Conservation (phyloP, 2,888 invertebrate genomes). For the Volucella zonaria region DNA sequence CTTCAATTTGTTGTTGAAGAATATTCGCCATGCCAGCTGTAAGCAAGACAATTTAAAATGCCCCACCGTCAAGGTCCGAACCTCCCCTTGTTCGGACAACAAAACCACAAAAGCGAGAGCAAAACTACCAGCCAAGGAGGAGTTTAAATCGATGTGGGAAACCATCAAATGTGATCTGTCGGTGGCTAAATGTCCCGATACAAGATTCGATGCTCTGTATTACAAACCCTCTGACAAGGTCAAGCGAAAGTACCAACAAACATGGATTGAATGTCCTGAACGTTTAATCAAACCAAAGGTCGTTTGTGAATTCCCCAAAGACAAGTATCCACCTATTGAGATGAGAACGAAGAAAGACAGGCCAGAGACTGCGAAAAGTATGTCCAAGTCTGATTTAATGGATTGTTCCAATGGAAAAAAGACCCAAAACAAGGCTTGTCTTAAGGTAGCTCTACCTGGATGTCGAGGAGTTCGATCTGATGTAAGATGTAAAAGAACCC, state of each 20-base stretch:
- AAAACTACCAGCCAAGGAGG: constrained; percentile 29
- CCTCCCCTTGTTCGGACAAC: constrained; percentile 25
- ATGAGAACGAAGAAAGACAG: background rate
- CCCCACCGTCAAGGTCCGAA: constrained; percentile 21
- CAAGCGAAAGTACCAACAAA: constrained; percentile 79
- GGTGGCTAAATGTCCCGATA: constrained; percentile 73
- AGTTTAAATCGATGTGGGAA: constrained; percentile 65
- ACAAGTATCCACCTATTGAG: constrained; percentile 49
- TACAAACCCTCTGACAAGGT: constrained; percentile 78
- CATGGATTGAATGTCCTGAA: constrained; percentile 79
- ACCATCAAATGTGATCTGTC: constrained; percentile 73
- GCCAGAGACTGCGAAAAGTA: constrained; percentile 52
- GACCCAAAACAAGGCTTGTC: constrained; percentile 65
- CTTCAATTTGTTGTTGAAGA: background rate
- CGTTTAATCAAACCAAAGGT: constrained; percentile 75
- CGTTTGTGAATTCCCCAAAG: constrained; percentile 74
- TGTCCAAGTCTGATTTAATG: background rate
- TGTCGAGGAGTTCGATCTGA: constrained; percentile 53
- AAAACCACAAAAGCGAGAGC: constrained; percentile 22
- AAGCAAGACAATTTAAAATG: constrained; percentile 8
- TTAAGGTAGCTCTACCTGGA: constrained; percentile 68
- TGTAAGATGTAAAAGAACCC: constrained; percentile 28
- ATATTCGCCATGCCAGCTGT: constrained; percentile 17
- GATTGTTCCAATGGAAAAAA: constrained; percentile 12
- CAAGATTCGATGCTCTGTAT: constrained; percentile 79